Conservation (phyloP, 2,888 invertebrate genomes). For the Meiosimyza platycephala region DNA sequence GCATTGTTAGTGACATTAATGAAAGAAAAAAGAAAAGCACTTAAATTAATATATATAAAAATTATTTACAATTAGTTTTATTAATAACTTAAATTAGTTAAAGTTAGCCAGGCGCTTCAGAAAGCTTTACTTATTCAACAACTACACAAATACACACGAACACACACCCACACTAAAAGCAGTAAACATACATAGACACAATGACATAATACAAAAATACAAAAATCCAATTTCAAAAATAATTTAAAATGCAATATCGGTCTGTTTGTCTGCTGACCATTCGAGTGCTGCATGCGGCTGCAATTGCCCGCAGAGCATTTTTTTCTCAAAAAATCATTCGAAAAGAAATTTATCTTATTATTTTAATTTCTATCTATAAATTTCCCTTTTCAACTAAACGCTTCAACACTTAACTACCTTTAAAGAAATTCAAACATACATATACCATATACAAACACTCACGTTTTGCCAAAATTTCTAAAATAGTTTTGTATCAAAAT, state of each 20-base stretch:
- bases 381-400: background rate
- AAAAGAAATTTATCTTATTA: too few species aligned
- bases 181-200: background rate
- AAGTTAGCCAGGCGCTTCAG: constrained; percentile 28
- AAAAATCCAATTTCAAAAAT: too few species aligned
- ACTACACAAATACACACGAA: constrained; percentile 10
- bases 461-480: constrained; percentile 47
- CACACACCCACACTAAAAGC: constrained; percentile 3
- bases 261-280: too few species aligned
- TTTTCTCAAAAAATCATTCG: too few species aligned
- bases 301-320: too few species aligned
- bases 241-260: too few species aligned
- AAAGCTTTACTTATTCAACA: constrained; percentile 19
- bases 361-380: too few species aligned
- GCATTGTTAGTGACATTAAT: constrained; percentile 50
- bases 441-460: background rate
- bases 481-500: constrained; percentile 65
- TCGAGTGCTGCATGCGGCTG: too few species aligned
- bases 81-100: constrained; percentile 8
- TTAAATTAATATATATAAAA: constrained; percentile 9
- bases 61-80: too few species aligned
- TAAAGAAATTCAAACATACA: background rate
- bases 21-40: constrained; percentile 29
- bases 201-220: too few species aligned
- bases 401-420: background rate